Evolutionary conservation across 2,888 invertebrate species (phyloP), one percentile per base, ranked within the genome.

Genomic region (Agrotis clavis): DNA sequence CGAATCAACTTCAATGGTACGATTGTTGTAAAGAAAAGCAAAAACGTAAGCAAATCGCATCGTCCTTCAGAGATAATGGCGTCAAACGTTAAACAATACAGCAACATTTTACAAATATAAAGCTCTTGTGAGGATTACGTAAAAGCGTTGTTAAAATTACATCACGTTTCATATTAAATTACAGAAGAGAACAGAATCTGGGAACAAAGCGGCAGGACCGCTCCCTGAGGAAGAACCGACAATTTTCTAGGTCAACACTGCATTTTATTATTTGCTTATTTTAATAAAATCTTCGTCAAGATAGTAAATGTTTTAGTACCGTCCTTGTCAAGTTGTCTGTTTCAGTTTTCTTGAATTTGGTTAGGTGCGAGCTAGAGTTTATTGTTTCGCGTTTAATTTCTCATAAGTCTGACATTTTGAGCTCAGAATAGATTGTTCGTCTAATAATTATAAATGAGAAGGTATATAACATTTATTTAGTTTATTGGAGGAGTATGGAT

Each of bases 131-230:
- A 76, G 85, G 72, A 73, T 85, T 77, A 79, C 78, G 70, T 78
- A 83, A 81, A 77, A 76, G 70, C 85, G 72, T 69, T 75, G 74
- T 81, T 74, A 86, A 88, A 91, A 91, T 91, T 87, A 92, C 81
- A 86, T 90, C 93, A 93, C 92, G 91, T 92, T 90, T 89, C 87
- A 88, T 91, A 91, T 93, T 91, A 92, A 92, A 92, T 90, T 88
- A 90, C 85, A 88, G 86, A 85, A 87, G 71, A 86, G 85, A 86
- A 91, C 87, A 87, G 85, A 85, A 86, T 89, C 79, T 83, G 81
- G 82, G 87, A 86, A 89, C 90, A 90, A 89, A 87, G 88, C 84
- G 86, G 85, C 82, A 85, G 83, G 80, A 83, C 74, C 72, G 80
- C 76, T 88, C 90, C 87, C 89, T 79, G 79, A 88, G 91, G 92